Conservation (phyloP, 1,140 invertebrate genomes). For the Nebria ingens region DNA sequence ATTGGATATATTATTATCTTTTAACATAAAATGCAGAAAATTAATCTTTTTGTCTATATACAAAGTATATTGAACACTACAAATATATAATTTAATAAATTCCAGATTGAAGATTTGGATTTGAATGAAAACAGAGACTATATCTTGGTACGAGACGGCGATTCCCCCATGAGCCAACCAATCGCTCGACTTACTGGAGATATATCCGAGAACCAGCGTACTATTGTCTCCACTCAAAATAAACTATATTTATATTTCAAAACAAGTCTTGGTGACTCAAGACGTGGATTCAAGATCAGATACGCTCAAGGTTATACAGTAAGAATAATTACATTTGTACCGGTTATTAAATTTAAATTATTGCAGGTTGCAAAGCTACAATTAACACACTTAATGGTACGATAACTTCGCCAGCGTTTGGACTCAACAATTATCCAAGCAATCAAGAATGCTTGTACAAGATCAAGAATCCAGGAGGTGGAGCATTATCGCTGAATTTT, state of each 20-base stretch:
- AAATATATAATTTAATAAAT: no score
- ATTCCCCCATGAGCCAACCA: slow-evolving; percentile 69
- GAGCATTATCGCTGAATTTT: slow-evolving; percentile 80
- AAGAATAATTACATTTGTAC: background rate
- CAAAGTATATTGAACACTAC: no score
- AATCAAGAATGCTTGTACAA: slow-evolving; percentile 87
- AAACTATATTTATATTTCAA: slow-evolving; percentile 87
- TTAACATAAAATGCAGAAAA: no score
- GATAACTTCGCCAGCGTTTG: slow-evolving; percentile 77
- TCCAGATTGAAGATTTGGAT: slow-evolving; percentile 75
- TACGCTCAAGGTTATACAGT: slow-evolving; percentile 60
- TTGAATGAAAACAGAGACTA: slow-evolving; percentile 77
- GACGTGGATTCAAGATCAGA: slow-evolving; percentile 82
- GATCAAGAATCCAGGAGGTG: slow-evolving; percentile 71
- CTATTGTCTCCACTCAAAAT: slow-evolving; percentile 84
- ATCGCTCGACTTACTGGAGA: slow-evolving; percentile 74
- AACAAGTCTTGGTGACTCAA: slow-evolving; percentile 77
- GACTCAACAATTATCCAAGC: slow-evolving; percentile 73
- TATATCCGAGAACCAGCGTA: slow-evolving; percentile 63
- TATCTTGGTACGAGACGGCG: slow-evolving; percentile 80
- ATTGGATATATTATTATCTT: no score
- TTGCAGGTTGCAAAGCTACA: slow-evolving; percentile 60
- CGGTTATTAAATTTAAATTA: slow-evolving; percentile 10
- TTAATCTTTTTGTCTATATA: no score
- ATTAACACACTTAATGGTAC: slow-evolving; percentile 73